These are phyloP conservation scores for Pilophorus perplexus DNA, from an alignment of 2,888 invertebrate genomes.

Conservation along the genomic window DNA sequence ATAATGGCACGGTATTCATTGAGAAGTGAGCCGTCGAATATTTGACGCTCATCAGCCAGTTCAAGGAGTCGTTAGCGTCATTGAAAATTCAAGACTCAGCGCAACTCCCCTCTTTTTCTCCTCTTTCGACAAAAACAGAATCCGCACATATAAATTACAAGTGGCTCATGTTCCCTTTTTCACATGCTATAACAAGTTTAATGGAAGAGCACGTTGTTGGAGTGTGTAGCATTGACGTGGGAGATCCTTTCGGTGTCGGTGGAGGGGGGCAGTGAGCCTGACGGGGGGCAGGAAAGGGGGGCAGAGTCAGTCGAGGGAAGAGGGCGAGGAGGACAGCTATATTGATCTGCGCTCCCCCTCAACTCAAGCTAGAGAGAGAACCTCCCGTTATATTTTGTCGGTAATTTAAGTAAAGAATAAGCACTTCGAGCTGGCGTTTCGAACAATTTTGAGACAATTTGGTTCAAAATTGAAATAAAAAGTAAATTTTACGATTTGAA, in stretches of 20 bases:
- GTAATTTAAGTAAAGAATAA: constrained; percentile 42
- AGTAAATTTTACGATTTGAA: too few relatives aligned
- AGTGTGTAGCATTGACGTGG: constrained; percentile 43
- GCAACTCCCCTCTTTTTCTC: too few relatives aligned
- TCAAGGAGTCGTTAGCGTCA: too few relatives aligned
- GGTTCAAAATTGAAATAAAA: background rate
- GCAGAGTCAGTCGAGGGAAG: constrained; percentile 27
- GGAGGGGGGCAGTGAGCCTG: constrained; percentile 15
- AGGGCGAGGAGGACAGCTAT: constrained; percentile 45
- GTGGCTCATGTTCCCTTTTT: too few relatives aligned
- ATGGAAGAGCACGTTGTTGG: constrained; percentile 36
- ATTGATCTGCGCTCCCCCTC: constrained; percentile 45
- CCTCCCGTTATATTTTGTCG: constrained; percentile 43
- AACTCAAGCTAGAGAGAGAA: constrained; percentile 39
- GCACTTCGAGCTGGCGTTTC: background rate
- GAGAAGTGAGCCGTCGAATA: too few relatives aligned
- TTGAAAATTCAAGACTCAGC: too few relatives aligned
- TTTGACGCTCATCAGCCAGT: too few relatives aligned
- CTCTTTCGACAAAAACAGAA: too few relatives aligned
- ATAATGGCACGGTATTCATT: too few relatives aligned
- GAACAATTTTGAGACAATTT: background rate
- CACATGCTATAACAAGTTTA: constrained; percentile 37
- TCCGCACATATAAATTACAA: too few relatives aligned
- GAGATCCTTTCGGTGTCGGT: constrained; percentile 32
- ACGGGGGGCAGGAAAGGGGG: constrained; percentile 9